phyloP scores from a whole-genome alignment of 2,888 invertebrate genomes.

The Neoscelio sp. region DNA sequence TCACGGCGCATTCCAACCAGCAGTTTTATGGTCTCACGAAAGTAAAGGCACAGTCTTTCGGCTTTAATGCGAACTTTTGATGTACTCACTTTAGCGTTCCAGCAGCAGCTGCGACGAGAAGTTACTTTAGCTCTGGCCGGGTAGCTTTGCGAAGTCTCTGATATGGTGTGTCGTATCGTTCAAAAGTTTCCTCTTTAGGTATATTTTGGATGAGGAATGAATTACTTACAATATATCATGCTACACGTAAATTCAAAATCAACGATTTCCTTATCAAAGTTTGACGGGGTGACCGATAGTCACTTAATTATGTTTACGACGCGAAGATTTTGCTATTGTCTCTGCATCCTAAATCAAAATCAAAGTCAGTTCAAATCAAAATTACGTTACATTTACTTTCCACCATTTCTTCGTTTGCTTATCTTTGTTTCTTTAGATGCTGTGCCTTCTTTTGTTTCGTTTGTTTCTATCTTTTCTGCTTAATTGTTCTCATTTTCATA shows the following conservation, averaged over 20 bases:
- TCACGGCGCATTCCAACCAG: slow-evolving; percentile 71
- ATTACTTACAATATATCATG: slow-evolving; percentile 50
- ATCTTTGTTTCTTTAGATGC: no score
- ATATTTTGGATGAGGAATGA: slow-evolving; percentile 66
- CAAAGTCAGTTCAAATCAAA: no score
- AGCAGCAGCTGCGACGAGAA: slow-evolving; percentile 72
- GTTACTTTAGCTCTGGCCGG: slow-evolving; percentile 71
- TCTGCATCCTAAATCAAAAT: no score
- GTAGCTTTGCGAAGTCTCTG: slow-evolving; percentile 65
- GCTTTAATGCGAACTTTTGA: slow-evolving; percentile 76
- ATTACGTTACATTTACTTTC: no score
- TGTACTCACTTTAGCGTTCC: slow-evolving; percentile 72
- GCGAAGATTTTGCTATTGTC: slow-evolving; percentile 4
- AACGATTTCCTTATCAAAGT: slow-evolving; percentile 46
- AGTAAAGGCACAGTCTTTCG: slow-evolving; percentile 73
- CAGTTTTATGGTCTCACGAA: slow-evolving; percentile 76
- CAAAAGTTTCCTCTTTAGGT: slow-evolving; percentile 69
- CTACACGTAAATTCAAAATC: slow-evolving; percentile 58
- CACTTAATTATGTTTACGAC: slow-evolving; percentile 34
- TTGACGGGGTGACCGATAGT: slow-evolving; percentile 39
- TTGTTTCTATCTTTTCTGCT: no score
- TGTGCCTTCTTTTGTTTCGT: no score
- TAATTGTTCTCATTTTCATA: no score
- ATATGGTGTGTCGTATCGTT: slow-evolving; percentile 68
- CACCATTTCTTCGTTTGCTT: no score